phyloP scores from a whole-genome alignment of 1,140 invertebrate genomes.

The Zophobas morio region DNA sequence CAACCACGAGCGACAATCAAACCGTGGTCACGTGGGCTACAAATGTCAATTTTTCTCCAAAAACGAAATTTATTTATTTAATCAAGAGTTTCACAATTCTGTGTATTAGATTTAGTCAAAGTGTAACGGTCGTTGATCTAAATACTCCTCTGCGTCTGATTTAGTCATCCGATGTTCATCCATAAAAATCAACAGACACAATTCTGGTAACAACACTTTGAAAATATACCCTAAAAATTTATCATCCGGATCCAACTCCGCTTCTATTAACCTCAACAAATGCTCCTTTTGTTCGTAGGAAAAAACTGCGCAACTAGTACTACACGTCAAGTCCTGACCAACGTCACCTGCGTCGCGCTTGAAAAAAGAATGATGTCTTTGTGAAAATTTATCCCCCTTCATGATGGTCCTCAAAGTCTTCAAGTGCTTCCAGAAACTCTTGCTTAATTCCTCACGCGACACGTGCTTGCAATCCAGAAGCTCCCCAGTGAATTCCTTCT shows the following conservation, averaged over 20 bases:
- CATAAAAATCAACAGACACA: conserved; percentile 60
- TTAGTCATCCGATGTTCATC: conserved; percentile 52
- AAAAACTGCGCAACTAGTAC: conserved; percentile 56
- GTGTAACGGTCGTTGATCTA: conserved; percentile 49
- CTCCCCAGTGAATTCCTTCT: neutral
- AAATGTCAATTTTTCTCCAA: too few relatives aligned
- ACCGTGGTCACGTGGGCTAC: too few relatives aligned
- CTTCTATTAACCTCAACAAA: conserved; percentile 47
- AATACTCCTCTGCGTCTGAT: conserved; percentile 48
- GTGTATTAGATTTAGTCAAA: neutral
- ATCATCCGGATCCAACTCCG: conserved; percentile 53
- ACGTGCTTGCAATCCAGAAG: conserved; percentile 57
- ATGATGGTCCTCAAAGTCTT: conserved; percentile 50
- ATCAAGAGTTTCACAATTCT: too few relatives aligned
- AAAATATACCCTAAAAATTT: conserved; percentile 56
- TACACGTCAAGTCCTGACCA: conserved; percentile 52
- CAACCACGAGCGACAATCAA: too few relatives aligned
- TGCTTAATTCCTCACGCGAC: conserved; percentile 43
- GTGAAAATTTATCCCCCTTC: conserved; percentile 44
- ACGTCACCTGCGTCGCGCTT: conserved; percentile 1
- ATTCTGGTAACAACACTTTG: conserved; percentile 59
- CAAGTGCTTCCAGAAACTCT: conserved; percentile 48
- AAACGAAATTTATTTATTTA: too few relatives aligned
- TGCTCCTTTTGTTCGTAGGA: conserved; percentile 53
- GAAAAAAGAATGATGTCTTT: conserved; percentile 52